Base-by-base conservation (phyloP, 1,140 invertebrate species). In the Platyscapa corneri region DNA sequence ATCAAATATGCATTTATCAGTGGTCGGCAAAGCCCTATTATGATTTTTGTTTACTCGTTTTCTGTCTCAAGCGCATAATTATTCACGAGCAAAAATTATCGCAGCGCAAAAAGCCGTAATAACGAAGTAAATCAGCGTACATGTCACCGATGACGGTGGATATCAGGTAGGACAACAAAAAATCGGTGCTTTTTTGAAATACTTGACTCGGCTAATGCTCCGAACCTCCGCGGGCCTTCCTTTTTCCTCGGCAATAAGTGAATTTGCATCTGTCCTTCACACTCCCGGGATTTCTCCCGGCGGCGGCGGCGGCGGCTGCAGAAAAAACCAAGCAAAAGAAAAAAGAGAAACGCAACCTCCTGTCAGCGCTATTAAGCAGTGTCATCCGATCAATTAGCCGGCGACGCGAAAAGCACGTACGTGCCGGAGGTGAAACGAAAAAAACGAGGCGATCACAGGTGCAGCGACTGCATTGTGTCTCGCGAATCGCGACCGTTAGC, bases 361-460 rank as follows among this genome's bases (percentile, higher is more conserved):
- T 42, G 78, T 49, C 60, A 34, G 65, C 65, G 76, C 83, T 49
- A 79, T 84, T 75, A 75, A 75, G 78, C 67, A 80, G 67, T 77
- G 77, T 85, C 78, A 81, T 85, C 83, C 77, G 83, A 85, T 85
- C 83, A 85, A 85, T 85, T 85, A 85, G 83, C 83, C 78, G 56
- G 7, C 34, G 72, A 77, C 53, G 74, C 72, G 82, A 76, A 42
- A 77, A n/a, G 77, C 34, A 42, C 23, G 70, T 23, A 72, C 18
- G 65, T 18, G 32, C 30, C 10, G 46, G 46, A 2, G 75, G 27
- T 6, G 39, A 1, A 12, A 46, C 42, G 42, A 37, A 56, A 32
- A 78, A 10, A 0, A 64, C 14, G 53, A 34, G 49, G 30, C 34
- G 30, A 37, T 1, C 23, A 60, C 78, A 67, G 60, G 64, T 81